Base-by-base conservation (phyloP, 2,797 vertebrate genomes). In the Semotilus atromaculatus region DNA sequence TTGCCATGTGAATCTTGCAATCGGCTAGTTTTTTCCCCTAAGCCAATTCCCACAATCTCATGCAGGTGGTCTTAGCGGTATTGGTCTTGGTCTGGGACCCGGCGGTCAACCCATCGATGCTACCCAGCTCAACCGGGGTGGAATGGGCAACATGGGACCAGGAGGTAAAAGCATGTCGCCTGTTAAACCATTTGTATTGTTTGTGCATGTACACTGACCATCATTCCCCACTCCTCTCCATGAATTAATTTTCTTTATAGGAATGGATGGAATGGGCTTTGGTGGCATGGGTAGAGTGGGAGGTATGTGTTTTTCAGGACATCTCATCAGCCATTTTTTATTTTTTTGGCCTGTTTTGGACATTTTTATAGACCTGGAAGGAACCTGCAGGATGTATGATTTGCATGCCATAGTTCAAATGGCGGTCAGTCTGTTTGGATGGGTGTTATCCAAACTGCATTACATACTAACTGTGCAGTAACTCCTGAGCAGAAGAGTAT, bases 71-170 rank as follows among this genome's bases (percentile, higher is more conserved):
- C 95, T 99, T 85, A 98, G 97, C 93, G 97, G 98, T 81, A 94
- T 99, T 91, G 98, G 98, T 88, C 95, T 98, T 92, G 98, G 98
- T 3, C 92, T 99, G 90, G 98, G 98, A 89, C 98, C 98, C 85
- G 97, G 97, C 89, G 98, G 98, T 70, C 97, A 99, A 89, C 98
- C 98, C 43, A 98, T 99, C 81, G 98, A 98, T 93, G 96, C 98
- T 85, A 95, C 96, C 88, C 97, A 98, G 78, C 91, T 99, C 87
- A 99, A 97, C 91, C 96, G 97, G 94, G 87, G 96, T 89, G 94
- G 96, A 78, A 97, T 99, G 96, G 96, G 96, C 84, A 98, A 96
- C 94, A 95, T 99, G 93, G 96, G 97, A 55, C 97, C 96, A 71
- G 97, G 97, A 96, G 95, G 95, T 94, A 91, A 87, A 40, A 3